A percentile compares a stretch with the other conserved stretches of the same genome.
Evolutionary conservation across 2,797 vertebrate species (phyloP).

Genomic region (Syngnathus acus): DNA sequence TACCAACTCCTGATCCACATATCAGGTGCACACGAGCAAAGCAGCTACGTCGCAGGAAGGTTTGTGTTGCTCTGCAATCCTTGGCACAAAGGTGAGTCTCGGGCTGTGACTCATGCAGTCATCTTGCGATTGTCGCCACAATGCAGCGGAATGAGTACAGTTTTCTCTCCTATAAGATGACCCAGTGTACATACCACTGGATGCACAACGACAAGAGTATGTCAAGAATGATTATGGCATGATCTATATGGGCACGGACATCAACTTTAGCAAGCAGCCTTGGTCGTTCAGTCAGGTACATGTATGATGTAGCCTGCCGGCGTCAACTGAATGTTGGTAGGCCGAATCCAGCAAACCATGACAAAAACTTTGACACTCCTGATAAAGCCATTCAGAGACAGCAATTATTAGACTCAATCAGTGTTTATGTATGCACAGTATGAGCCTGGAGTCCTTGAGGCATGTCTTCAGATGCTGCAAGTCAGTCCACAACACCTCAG

Average conservation of each 20-base stretch:
- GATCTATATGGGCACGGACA: slow-evolving; percentile 44
- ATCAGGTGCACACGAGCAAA: background rate
- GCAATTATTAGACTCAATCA: background rate
- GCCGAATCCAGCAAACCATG: background rate
- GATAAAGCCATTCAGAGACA: background rate
- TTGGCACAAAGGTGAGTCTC: slow-evolving; percentile 49
- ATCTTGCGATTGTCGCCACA: background rate
- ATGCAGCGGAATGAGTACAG: background rate
- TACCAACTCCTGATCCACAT: slow-evolving; percentile 47
- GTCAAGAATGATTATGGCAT: slow-evolving; percentile 54
- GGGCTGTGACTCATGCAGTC: background rate
- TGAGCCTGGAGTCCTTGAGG: slow-evolving; percentile 74
- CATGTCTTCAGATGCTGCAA: slow-evolving; percentile 75
- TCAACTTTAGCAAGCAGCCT: slow-evolving; percentile 31
- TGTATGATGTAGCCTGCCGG: slow-evolving; percentile 1
- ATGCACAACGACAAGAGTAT: slow-evolving; percentile 50
- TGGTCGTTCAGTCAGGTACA: slow-evolving; percentile 60
- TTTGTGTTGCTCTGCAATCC: slow-evolving; percentile 63
- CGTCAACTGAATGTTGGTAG: background rate
- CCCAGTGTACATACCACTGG: slow-evolving; percentile 48
- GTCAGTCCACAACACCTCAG: slow-evolving; percentile 70
- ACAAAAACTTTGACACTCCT: background rate
- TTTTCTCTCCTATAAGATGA: slow-evolving; percentile 39
- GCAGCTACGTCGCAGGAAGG: slow-evolving; percentile 22
- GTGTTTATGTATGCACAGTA: slow-evolving; percentile 60